Percentiles rank a stretch among this genome's conserved stretches.
Evolutionary conservation across 2,888 invertebrate genomes (phyloP).

Genomic region (Polia nebulosa): DNA sequence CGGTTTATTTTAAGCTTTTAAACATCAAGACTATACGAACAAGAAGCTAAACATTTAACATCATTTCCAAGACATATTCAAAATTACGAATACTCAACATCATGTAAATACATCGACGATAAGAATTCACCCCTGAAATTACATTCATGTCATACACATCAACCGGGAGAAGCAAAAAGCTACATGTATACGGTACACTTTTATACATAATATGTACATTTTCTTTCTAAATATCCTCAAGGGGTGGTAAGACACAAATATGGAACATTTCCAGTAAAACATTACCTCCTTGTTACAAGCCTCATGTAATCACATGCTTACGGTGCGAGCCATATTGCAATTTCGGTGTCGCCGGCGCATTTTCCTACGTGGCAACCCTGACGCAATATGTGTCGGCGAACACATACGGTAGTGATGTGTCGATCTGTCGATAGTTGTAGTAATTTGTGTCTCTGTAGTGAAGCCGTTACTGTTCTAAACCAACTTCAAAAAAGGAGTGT

Average conservation of each 20-base stretch:
- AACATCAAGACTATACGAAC: not conserved
- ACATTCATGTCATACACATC: conserved; percentile 48
- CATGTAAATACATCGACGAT: conserved; percentile 41
- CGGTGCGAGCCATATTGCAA: conserved; percentile 80
- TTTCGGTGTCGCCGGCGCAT: conserved; percentile 77
- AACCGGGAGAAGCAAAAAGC: conserved; percentile 39
- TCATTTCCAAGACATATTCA: conserved; percentile 4
- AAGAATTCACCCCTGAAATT: conserved; percentile 52
- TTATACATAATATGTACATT: conserved; percentile 34
- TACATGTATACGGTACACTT: conserved; percentile 15
- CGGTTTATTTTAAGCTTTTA: too few species aligned
- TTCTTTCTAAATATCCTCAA: conserved; percentile 38
- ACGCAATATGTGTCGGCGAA: conserved; percentile 67
- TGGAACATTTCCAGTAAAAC: conserved; percentile 62
- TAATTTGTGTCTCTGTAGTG: not conserved
- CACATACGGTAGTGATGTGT: conserved; percentile 63
- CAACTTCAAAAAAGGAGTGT: too few species aligned
- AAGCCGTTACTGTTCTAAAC: not conserved
- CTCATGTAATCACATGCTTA: conserved; percentile 79
- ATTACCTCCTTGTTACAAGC: conserved; percentile 64
- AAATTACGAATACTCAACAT: conserved; percentile 29
- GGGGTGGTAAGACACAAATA: conserved; percentile 51
- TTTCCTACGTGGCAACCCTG: conserved; percentile 70
- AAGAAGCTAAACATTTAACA: not conserved
- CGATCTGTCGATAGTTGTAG: conserved; percentile 31